Evolutionary conservation across 1,140 invertebrate genomes (phyloP).

Genomic region (Acyrthosiphon pisum): DNA sequence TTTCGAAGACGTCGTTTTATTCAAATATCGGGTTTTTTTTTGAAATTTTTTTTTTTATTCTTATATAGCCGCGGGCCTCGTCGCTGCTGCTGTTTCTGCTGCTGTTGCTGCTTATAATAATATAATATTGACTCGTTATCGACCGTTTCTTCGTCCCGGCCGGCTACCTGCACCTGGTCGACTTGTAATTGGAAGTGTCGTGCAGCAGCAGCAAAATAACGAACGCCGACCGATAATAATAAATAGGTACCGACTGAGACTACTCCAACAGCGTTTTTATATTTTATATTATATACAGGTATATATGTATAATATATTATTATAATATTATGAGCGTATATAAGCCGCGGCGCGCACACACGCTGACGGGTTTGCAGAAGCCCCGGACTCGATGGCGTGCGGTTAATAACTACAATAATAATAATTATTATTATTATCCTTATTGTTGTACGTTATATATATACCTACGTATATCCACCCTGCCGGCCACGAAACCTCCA

Average conservation of each 20-base stretch:
- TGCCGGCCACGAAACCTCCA: background rate
- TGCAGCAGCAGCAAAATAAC: background rate
- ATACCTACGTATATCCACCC: background rate
- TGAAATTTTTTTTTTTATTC: background rate
- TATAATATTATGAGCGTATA: background rate
- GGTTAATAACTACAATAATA: background rate
- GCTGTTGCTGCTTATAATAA: background rate
- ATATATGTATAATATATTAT: background rate
- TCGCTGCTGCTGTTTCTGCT: background rate
- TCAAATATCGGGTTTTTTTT: background rate
- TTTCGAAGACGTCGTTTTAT: background rate
- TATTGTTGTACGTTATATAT: background rate
- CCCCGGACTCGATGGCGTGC: constrained; percentile 6
- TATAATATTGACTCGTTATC: background rate
- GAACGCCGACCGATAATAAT: background rate
- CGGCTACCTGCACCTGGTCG: constrained; percentile 6
- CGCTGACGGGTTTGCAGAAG: background rate
- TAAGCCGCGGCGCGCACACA: background rate
- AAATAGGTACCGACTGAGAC: background rate
- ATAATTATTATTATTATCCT: background rate
- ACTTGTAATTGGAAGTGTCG: constrained; percentile 3
- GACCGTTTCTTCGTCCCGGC: background rate
- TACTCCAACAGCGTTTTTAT: background rate
- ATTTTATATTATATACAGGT: background rate
- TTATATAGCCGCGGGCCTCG: background rate